Base-by-base conservation (phyloP, 2,797 vertebrate species). In the Acrossocheilus fasciatus region DNA sequence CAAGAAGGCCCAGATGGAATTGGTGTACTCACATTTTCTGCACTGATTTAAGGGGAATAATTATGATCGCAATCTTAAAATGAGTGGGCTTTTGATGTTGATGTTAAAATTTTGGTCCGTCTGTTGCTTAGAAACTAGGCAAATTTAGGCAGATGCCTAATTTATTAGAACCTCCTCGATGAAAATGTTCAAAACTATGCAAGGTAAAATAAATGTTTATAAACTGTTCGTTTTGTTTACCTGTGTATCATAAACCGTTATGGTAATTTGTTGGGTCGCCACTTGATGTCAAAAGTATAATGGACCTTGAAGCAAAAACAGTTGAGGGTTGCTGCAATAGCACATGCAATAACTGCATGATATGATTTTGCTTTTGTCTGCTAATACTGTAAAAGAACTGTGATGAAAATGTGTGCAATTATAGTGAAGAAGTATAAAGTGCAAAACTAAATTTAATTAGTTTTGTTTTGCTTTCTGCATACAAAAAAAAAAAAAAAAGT, bases 341-440 rank as follows among this genome's bases (percentile, higher is more conserved):
- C 73, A 76, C 30, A 54, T 6, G 30, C 17, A 26, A 23, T 41
- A 59, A 41, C 52, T 59, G 52, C 52, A 39, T 52, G 47, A 36
- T n/a, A 39, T 77, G 34, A 57, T 39, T 39, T 77, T 57, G 34
- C 34, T 77, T 11, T 77, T n/a, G 50, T 78, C 34, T 6, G 20
- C 34, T n/a, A 39, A 52, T 1, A 39, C 73, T 52, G 26, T 30
- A 52, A 52, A 39, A 75, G 66, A 41, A 59, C 39, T 43, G 30
- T 18, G 17, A 50, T 85, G 73, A 43, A 64, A 72, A 20, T 87
- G 36, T 70, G 30, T 80, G 50, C n/a, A 87, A 72, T 41, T 41
- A 69, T 15, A 52, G 62, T 11, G 39, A 77, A 50, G 68, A 34
- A 57, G 73, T 52, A 62, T 79, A 52, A 86, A 59, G 20, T 4